Evolutionary conservation across 2,888 invertebrate species (phyloP), one percentile per base, ranked within the genome.

Genomic region (Leptothorax acervorum): DNA sequence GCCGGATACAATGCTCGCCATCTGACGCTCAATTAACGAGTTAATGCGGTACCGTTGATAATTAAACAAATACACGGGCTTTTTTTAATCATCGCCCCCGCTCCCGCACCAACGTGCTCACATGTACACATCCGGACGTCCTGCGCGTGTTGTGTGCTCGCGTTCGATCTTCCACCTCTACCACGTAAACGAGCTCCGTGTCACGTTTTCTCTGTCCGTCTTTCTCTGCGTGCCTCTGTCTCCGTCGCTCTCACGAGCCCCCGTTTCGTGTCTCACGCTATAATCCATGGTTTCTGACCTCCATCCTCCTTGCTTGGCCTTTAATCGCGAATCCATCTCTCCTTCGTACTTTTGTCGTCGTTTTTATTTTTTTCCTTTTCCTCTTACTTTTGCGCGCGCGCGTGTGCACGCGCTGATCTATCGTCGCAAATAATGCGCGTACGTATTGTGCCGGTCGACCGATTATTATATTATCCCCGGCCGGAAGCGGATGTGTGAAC

Each of bases 21-120:
- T 94, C 93, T 94, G 95, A 94, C 94, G 94, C 93, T 94, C 94
- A 95, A 95, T 95, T 94, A 95, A 94, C 94, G 94, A 95, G 94
- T 95, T 95, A 95, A 95, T 94, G 92, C 93, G 93, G 90, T 93
- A 93, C 93, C 93, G 92, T 92, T 94, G 92, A 93, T 94, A 94
- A 94, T 94, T 94, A 94, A 94, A 94, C 94, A 94, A 94, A 94
- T 93, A 93, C 92, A 84, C 88, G 86, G 70, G 85, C 79, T 90
- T 92, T 92, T 90, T 90, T 65, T 57, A 85, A 55, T 66, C 82
- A 62, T 51, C 78, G 53, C n/a, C 15, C 51, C n/a, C 68, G 60
- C 71, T 78, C 28, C 76, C 45, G 42, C 63, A 15, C 48, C 12
- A 11, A 15, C 15, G 65, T 23, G 23, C 66, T 35, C 51, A 23